These are phyloP conservation scores for Himalopsyche anomala DNA, from an alignment of 2,888 invertebrate species.

Conservation along the genomic window DNA sequence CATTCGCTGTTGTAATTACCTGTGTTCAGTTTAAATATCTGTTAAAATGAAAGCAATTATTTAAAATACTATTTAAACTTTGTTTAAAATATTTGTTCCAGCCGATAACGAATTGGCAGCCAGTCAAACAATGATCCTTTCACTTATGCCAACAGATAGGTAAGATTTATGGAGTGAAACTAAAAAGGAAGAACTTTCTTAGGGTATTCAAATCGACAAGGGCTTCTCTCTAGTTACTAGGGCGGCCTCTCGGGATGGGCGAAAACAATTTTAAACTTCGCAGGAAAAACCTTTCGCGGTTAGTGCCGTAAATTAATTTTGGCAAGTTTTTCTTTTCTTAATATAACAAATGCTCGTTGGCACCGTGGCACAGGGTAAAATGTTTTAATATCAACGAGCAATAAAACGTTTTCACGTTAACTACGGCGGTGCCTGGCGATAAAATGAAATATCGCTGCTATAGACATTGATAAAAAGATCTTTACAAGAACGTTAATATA, in stretches of 20 bases:
- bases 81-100: background rate
- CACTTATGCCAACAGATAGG: slow-evolving; percentile 37
- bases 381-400: slow-evolving; percentile 35
- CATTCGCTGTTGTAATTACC: no score
- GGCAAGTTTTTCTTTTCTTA: slow-evolving; percentile 40
- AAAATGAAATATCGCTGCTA: slow-evolving; percentile 32
- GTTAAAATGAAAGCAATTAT: no score
- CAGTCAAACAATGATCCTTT: slow-evolving; percentile 25
- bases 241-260: background rate
- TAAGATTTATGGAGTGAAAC: slow-evolving; percentile 37
- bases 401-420: slow-evolving; percentile 41
- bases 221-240: background rate
- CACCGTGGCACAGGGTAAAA: background rate
- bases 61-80: background rate
- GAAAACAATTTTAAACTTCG: slow-evolving; percentile 33
- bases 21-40: no score
- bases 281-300: background rate
- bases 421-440: slow-evolving; percentile 23
- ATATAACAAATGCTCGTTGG: slow-evolving; percentile 38
- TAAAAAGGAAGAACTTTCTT: slow-evolving; percentile 35
- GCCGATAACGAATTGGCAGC: background rate
- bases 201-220: slow-evolving; percentile 16
- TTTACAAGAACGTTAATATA: slow-evolving; percentile 14
- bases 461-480: slow-evolving; percentile 18
- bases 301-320: slow-evolving; percentile 42